These are phyloP conservation scores for Takifugu bimaculatus DNA, from an alignment of 2,113 vertebrate species.

Conservation along the genomic window DNA sequence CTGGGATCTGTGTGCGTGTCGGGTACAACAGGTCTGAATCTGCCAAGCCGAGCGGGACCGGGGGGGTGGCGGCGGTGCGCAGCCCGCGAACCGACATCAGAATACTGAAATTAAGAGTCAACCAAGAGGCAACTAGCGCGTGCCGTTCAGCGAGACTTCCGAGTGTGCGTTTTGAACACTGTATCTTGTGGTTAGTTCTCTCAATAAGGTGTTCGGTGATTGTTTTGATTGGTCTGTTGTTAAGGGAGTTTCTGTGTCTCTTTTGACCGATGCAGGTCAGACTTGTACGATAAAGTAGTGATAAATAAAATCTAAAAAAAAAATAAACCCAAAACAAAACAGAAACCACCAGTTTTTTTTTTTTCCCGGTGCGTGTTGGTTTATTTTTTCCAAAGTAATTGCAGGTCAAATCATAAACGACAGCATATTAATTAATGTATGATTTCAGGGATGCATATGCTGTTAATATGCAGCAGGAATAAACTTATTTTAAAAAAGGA, in stretches of 20 bases:
- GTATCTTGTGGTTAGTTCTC: slow-evolving; percentile 69
- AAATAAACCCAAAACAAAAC: slow-evolving; percentile 20
- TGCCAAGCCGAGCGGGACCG: slow-evolving; percentile 1
- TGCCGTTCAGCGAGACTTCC: slow-evolving; percentile 50
- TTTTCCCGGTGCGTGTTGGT: slow-evolving; percentile 47
- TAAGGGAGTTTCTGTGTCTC: slow-evolving; percentile 68
- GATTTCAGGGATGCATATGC: background rate
- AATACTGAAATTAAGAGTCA: slow-evolving; percentile 1
- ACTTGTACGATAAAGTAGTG: slow-evolving; percentile 69
- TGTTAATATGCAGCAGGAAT: slow-evolving; percentile 13
- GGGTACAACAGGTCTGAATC: slow-evolving; percentile 31
- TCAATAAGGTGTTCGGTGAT: slow-evolving; percentile 67
- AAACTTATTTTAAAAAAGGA: slow-evolving; percentile 4
- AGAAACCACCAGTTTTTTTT: slow-evolving; percentile 54
- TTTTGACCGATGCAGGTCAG: slow-evolving; percentile 64
- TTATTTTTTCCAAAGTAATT: slow-evolving; percentile 23
- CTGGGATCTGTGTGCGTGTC: slow-evolving; percentile 37
- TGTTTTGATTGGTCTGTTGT: slow-evolving; percentile 69
- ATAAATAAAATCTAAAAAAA: slow-evolving; percentile 51
- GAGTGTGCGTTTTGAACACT: slow-evolving; percentile 65
- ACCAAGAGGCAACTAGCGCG: slow-evolving; percentile 45
- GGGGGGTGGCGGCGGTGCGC: slow-evolving; percentile 18
- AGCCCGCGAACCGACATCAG: slow-evolving; percentile 16
- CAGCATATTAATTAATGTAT: slow-evolving; percentile 11
- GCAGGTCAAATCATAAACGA: slow-evolving; percentile 21